These are phyloP conservation scores for Pterocles orientalis DNA, from an alignment of 2,113 vertebrate genomes.

Conservation along the genomic window DNA sequence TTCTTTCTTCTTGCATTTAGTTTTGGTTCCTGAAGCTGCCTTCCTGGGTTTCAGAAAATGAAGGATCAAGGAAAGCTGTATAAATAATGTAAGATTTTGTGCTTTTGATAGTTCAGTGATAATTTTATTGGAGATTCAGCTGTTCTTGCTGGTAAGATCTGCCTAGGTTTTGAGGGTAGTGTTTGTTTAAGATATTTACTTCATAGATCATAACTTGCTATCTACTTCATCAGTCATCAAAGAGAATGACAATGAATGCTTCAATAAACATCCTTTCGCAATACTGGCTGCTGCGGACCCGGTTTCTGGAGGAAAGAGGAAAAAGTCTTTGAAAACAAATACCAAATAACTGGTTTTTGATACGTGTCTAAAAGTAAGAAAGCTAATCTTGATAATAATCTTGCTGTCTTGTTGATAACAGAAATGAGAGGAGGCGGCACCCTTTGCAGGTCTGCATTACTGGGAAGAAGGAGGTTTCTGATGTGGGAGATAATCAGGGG, in stretches of 20 bases:
- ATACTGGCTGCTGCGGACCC: background rate
- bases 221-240: background rate
- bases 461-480: background rate
- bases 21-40: background rate
- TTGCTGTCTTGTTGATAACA: background rate
- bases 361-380: background rate
- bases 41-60: background rate
- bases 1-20: background rate
- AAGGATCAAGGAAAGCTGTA: background rate
- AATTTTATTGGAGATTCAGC: background rate
- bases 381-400: background rate
- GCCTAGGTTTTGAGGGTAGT: background rate
- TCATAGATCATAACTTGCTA: background rate
- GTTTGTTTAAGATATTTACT: background rate
- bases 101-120: background rate
- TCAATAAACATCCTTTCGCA: background rate
- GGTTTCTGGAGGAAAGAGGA: background rate
- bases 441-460: background rate
- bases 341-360: background rate
- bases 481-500: background rate
- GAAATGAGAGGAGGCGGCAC: background rate
- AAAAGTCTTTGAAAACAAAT: background rate
- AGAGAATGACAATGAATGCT: rapidly evolving
- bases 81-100: background rate
- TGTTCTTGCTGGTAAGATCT: background rate